Conservation (phyloP, 2,797 vertebrate genomes). For the Micrastur ruficollis region DNA sequence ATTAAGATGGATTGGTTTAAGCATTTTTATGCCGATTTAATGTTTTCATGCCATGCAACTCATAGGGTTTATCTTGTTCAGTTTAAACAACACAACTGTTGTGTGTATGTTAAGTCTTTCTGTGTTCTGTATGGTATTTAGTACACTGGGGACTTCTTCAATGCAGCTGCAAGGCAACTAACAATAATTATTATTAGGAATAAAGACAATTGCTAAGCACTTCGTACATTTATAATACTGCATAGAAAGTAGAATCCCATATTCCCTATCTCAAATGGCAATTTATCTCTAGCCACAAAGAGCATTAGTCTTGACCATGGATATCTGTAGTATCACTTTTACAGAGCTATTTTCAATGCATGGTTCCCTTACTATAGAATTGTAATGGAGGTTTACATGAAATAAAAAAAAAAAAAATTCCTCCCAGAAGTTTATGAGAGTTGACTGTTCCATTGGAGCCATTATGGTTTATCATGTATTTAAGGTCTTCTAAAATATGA, state of each 20-base stretch:
- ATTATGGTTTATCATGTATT: constrained; percentile 61
- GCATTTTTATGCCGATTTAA: neutral
- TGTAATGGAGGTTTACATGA: neutral
- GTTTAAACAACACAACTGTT: neutral
- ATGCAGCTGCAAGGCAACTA: neutral
- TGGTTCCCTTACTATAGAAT: neutral
- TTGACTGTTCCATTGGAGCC: constrained; percentile 55
- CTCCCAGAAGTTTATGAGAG: constrained; percentile 5
- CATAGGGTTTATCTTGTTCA: neutral
- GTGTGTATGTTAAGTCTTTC: neutral
- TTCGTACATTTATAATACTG: neutral
- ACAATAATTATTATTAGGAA: neutral
- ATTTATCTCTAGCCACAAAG: neutral
- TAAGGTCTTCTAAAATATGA: constrained; percentile 59
- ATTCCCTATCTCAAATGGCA: neutral
- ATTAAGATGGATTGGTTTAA: neutral
- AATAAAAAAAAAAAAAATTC: neutral
- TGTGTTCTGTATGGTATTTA: neutral
- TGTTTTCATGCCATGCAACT: neutral
- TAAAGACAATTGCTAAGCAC: neutral
- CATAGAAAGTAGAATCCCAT: neutral
- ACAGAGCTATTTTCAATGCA: neutral
- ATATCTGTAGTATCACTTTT: neutral
- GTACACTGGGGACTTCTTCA: neutral
- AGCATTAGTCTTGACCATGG: neutral